Evolutionary conservation across 2,113 vertebrate species (phyloP), one percentile per base, ranked within the genome.

Genomic region (Podilymbus podiceps): DNA sequence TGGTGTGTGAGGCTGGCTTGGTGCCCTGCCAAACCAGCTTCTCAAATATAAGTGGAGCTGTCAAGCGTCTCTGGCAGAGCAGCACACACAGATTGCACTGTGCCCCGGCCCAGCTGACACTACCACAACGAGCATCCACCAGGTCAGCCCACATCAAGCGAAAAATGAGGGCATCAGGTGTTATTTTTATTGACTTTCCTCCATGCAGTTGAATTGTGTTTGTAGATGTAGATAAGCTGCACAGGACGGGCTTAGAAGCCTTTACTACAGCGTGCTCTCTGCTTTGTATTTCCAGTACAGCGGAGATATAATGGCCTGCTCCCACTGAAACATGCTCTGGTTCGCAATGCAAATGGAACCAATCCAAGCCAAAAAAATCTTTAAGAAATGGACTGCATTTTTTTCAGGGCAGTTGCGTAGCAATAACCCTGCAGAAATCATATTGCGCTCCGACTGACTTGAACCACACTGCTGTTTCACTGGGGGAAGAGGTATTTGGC

Each of bases 181-280:
- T 67, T 95, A 89, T 93, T 96, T 89, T 89, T 77, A 71, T 63
- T 95, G 66, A 89, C 89, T 89, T 89, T 79, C 42, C 35, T 95
- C 86, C 93, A 79, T 0, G 2, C 49, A 79, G 49, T 38, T 76
- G n/a, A 88, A 85, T 42, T 82, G 46, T 67, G 76, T 78, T 96
- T 89, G 69, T 38, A 38, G 38, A 38, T 15, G 21, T 12, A 47
- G 42, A 35, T 75, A 68, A 83, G 22, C 15, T 58, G 22, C 27
- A 58, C 16, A 38, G 46, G 27, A 63, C 62, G 11, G n/a, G 11
- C 17, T 60, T 56, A 62, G 49, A 46, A 76, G 27, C 15, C 44
- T 81, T 82, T 71, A 8, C 64, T 67, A 18, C 11, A 62, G 30
- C 2, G 0, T 50, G 16, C 11, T 67, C 3, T 47, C 23, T 82